A percentile compares a stretch with the other conserved stretches of the same genome.
phyloP scores from a whole-genome alignment of 2,888 invertebrate genomes.

The Anoplius nigerrimus region DNA sequence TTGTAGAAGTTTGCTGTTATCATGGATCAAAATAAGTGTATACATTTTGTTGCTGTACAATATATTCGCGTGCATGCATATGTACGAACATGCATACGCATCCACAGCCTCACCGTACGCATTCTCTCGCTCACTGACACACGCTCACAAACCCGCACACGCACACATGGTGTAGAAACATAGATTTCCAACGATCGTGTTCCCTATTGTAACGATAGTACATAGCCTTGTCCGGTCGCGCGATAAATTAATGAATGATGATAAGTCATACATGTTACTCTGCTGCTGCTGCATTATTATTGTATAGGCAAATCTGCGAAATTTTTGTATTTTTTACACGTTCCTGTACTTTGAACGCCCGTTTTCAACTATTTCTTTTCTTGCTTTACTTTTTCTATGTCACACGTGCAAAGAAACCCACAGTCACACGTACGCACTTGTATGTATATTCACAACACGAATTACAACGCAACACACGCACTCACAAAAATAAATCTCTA shows the following conservation, averaged over 20 bases:
- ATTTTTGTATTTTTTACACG: too few relatives aligned
- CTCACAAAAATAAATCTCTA: constrained; percentile 65
- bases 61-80: constrained; percentile 16
- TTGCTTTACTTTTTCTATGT: constrained; percentile 4
- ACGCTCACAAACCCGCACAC: too few relatives aligned
- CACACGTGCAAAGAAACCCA: constrained; percentile 22
- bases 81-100: neutral
- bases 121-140: too few relatives aligned
- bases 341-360: neutral
- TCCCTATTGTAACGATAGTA: neutral
- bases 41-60: neutral
- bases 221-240: too few relatives aligned
- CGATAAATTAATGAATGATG: neutral
- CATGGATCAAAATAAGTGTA: constrained; percentile 19
- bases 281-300: too few relatives aligned
- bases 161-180: neutral
- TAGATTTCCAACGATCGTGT: neutral
- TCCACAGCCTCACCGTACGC: too few relatives aligned
- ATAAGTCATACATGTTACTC: neutral
- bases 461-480: constrained; percentile 47
- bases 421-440: constrained; percentile 23
- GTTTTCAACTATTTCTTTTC: neutral
- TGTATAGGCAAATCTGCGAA: neutral
- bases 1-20: constrained; percentile 17
- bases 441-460: constrained; percentile 35